Evolutionary conservation across 1,140 invertebrate genomes (phyloP).

Genomic region (Chymomyza costata): DNA sequence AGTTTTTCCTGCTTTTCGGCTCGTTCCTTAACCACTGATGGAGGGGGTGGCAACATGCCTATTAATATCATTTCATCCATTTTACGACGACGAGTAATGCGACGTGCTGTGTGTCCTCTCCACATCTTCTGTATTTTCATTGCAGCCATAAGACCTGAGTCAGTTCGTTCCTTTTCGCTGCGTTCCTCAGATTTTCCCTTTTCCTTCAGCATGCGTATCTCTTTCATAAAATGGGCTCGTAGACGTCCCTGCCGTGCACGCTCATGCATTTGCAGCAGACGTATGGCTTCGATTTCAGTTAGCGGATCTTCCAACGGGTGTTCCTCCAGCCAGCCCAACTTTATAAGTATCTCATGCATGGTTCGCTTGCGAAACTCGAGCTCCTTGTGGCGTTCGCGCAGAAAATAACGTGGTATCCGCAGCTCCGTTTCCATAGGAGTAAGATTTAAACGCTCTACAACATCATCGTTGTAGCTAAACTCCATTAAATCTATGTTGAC

Average conservation of each 20-base stretch:
- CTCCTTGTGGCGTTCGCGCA: conserved; percentile 80
- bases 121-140: conserved; percentile 88
- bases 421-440: conserved; percentile 83
- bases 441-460: conserved; percentile 79
- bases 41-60: conserved; percentile 81
- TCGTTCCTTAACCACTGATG: conserved; percentile 51
- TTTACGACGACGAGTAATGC: conserved; percentile 82
- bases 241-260: conserved; percentile 89
- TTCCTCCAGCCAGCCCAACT: conserved; percentile 82
- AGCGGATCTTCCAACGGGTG: conserved; percentile 78
- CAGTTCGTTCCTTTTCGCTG: conserved; percentile 77
- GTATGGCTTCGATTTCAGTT: conserved; percentile 88
- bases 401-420: conserved; percentile 82
- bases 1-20: conserved; percentile 61
- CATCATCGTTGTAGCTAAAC: conserved; percentile 90
- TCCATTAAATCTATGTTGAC: conserved; percentile 91
- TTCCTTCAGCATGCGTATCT: conserved; percentile 87
- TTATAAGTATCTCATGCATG: conserved; percentile 81
- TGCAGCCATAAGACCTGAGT: conserved; percentile 79
- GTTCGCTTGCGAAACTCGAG: conserved; percentile 79
- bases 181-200: conserved; percentile 79
- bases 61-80: conserved; percentile 91
- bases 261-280: conserved; percentile 92
- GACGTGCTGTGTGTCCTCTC: conserved; percentile 85
- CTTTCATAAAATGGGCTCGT: conserved; percentile 92